Base-by-base conservation (phyloP, 2,797 vertebrate genomes). In the Crenichthys baileyi region DNA sequence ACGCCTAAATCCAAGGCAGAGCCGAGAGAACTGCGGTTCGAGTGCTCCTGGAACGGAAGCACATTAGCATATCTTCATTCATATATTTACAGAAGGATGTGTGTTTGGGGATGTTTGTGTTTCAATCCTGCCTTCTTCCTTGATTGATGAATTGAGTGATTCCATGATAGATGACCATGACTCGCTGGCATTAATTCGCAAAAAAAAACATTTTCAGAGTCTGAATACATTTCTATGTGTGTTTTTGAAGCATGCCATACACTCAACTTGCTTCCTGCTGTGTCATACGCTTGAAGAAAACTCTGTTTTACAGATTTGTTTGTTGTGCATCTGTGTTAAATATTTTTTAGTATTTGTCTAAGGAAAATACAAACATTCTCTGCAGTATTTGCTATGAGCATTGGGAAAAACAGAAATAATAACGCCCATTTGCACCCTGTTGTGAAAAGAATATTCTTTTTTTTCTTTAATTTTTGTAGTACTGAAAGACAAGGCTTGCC, bases 51-150 rank as follows among this genome's bases (percentile, higher is more conserved):
- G 78, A 85, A 71, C 72, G 78, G 70, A 83, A 87, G 76, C 65
- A 48, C 48, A 85, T 86, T 81, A 80, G 71, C 75, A 87, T 83
- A 79, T 67, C 67, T 82, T 89, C 81, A 87, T 90, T 89, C 79
- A 89, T 72, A 75, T 83, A 89, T 87, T 86, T 72, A 86, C 73
- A 53, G 77, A 76, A 41, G 58, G 72, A 24, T 82, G 70, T 81
- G 74, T 85, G 53, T 82, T 24, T 72, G 58, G 18, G 55, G 71
- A 22, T 20, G 72, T 0, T 61, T 22, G n/a, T 75, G 50, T 86
- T 84, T 72, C 78, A 74, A 24, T 44, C 8, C 8, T 31, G 53
- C 46, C 73, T 70, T 76, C 50, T 70, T 73, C 82, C 41, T 39
- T 55, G 79, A 83, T 78, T 77, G 71, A 85, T 78, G 36, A 75